Conservation (phyloP, 2,888 invertebrate genomes). For the Acronicta psi region DNA sequence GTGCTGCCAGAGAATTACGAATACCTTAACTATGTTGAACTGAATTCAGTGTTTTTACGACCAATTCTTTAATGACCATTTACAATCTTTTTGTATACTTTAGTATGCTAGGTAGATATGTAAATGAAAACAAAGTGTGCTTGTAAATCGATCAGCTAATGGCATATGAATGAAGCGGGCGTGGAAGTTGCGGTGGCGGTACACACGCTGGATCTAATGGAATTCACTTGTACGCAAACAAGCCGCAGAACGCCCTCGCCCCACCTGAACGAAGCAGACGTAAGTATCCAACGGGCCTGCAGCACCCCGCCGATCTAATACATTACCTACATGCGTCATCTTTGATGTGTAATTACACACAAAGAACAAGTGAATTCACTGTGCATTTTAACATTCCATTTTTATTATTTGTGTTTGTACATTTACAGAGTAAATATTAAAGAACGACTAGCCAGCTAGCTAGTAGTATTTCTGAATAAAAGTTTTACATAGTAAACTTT, state of each 20-base stretch:
- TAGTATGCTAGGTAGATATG: conserved; percentile 51
- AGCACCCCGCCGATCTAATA: conserved; percentile 52
- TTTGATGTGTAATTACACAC: conserved; percentile 35
- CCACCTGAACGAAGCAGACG: conserved; percentile 66
- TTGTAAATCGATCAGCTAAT: conserved; percentile 87
- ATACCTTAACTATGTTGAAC: neutral
- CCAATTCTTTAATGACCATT: neutral
- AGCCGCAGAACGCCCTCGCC: conserved; percentile 78
- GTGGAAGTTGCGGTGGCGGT: conserved; percentile 79
- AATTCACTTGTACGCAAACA: conserved; percentile 89
- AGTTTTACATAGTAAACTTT: too few species aligned
- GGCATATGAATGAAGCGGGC: conserved; percentile 86
- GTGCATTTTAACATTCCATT: too few species aligned
- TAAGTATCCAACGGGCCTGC: conserved; percentile 69
- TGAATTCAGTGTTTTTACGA: neutral
- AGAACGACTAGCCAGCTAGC: too few species aligned
- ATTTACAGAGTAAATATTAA: too few species aligned
- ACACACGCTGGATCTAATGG: conserved; percentile 86
- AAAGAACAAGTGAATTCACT: conserved; percentile 1
- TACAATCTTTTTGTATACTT: conserved; percentile 2
- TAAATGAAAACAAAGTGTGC: conserved; percentile 76
- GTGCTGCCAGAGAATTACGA: conserved; percentile 10
- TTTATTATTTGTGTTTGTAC: too few species aligned
- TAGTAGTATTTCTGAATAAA: too few species aligned
- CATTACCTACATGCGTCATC: conserved; percentile 45